Conservation (phyloP, 2,797 vertebrate genomes). For the Lagodon rhomboides region DNA sequence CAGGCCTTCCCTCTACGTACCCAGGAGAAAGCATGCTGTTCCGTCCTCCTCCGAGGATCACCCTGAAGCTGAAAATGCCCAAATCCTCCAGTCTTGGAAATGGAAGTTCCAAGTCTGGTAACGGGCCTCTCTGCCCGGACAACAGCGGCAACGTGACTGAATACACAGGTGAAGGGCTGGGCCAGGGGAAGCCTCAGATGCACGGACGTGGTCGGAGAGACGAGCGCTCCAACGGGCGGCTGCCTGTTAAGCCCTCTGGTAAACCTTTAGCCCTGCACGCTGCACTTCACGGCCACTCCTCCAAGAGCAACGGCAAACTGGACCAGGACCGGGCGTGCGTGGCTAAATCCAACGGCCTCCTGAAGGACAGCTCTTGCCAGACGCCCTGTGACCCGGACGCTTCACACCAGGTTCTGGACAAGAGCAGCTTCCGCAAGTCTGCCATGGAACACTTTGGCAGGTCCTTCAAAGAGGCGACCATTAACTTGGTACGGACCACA, state of each 20-base stretch:
- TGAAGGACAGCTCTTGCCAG: slow-evolving; percentile 90
- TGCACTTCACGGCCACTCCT: slow-evolving; percentile 90
- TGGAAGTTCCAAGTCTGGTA: slow-evolving; percentile 88
- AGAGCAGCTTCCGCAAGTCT: slow-evolving; percentile 89
- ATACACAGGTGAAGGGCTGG: slow-evolving; percentile 71
- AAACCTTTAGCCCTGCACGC: slow-evolving; percentile 91
- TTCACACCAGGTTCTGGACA: slow-evolving; percentile 82
- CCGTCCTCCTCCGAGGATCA: slow-evolving; percentile 94
- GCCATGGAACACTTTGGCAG: slow-evolving; percentile 92
- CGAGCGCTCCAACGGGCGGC: slow-evolving; percentile 88
- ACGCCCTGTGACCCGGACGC: slow-evolving; percentile 83
- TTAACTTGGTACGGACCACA: slow-evolving; percentile 91
- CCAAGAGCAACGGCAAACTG: slow-evolving; percentile 88
- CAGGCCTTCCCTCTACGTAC: slow-evolving; percentile 90
- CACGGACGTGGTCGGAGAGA: slow-evolving; percentile 85
- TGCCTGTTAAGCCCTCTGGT: slow-evolving; percentile 83
- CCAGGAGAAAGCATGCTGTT: slow-evolving; percentile 91
- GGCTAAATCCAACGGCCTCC: slow-evolving; percentile 88
- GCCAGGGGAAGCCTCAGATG: slow-evolving; percentile 88
- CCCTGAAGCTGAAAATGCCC: slow-evolving; percentile 97
- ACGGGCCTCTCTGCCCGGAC: slow-evolving; percentile 88
- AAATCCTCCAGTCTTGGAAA: slow-evolving; percentile 87
- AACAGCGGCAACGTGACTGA: slow-evolving; percentile 83
- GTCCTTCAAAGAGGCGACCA: slow-evolving; percentile 95
- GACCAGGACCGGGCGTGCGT: slow-evolving; percentile 81